Base-by-base conservation (phyloP, 1,140 invertebrate genomes). In the Tribolium castaneum region DNA sequence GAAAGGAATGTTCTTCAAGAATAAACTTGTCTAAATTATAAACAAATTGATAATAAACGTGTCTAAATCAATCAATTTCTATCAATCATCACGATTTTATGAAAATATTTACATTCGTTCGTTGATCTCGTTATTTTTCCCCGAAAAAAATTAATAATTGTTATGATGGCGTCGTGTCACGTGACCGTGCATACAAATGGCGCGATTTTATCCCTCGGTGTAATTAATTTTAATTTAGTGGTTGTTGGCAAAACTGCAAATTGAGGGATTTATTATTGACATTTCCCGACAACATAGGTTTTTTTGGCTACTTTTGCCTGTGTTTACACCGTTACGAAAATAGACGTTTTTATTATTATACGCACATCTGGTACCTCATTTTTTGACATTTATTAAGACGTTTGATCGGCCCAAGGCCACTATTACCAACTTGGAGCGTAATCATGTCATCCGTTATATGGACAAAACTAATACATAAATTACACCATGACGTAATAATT, bases 171-270 rank as follows among this genome's bases (percentile, higher is more conserved):
- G 16, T 19, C 2, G 16, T 19, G 13, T 13, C n/a, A 66, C 59
- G 59, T 66, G 59, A 12, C 59, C 59, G 30, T 66, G 59, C 59
- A 66, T 66, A 66, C 34, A 66, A 66, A 66, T 35, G 34, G 59
- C 59, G 14, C 13, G 13, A 66, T 66, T 35, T 35, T 6, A 66
- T 25, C 56, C 30, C 56, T 6, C 7, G 10, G 10, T 10, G 16
- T 19, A 19, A 13, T 62, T 62, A 62, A 25, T 62, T 30, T 62
- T 62, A 62, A 62, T 62, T 62, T n/a, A 30, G 56, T 19, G 16
- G 16, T 19, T 19, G 16, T 62, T 62, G n/a, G 56, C 56, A n/a
- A 30, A 62, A 62, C 56, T 62, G 56, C 56, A 62, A 62, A 62
- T 62, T 7, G 30, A 62, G 30, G 22, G 14, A 30, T 62, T n/a